phyloP scores from a whole-genome alignment of 2,797 vertebrate genomes.

The Scarus forsteni region DNA sequence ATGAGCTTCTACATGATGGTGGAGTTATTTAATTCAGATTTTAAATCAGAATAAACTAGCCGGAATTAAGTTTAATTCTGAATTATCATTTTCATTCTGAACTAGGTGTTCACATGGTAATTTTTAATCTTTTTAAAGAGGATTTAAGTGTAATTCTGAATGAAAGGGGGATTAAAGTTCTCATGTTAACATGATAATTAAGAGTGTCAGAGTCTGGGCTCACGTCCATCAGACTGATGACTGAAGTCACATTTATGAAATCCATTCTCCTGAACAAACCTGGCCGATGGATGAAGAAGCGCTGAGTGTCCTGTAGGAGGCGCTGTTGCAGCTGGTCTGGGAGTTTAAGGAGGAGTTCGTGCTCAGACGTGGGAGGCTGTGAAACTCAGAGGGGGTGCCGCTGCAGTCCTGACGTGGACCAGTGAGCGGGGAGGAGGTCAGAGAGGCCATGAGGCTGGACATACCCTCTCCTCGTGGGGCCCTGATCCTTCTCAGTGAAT shows the following conservation, averaged over 20 bases:
- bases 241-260: too few species aligned
- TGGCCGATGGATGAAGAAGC: slow-evolving; percentile 55
- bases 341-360: slow-evolving; percentile 76
- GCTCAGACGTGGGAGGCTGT: slow-evolving; percentile 82
- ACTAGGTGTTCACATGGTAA: too few species aligned
- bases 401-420: slow-evolving; percentile 51
- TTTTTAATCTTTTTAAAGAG: too few species aligned
- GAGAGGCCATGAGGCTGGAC: slow-evolving; percentile 91
- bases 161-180: too few species aligned
- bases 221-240: too few species aligned
- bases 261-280: slow-evolving; percentile 46
- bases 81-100: too few species aligned
- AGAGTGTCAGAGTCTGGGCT: slow-evolving; percentile 9
- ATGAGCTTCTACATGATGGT: too few species aligned
- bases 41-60: too few species aligned
- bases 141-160: too few species aligned
- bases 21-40: too few species aligned
- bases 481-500: slow-evolving; percentile 88
- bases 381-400: slow-evolving; percentile 76
- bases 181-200: too few species aligned
- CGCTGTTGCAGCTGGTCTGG: slow-evolving; percentile 74
- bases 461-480: slow-evolving; percentile 91
- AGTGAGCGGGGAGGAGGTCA: slow-evolving; percentile 86
- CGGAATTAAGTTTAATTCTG: too few species aligned
- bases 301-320: slow-evolving; percentile 77